Conservation (phyloP, 92 coral and sea anemone genomes). For the Umimayanthus kanabou region DNA sequence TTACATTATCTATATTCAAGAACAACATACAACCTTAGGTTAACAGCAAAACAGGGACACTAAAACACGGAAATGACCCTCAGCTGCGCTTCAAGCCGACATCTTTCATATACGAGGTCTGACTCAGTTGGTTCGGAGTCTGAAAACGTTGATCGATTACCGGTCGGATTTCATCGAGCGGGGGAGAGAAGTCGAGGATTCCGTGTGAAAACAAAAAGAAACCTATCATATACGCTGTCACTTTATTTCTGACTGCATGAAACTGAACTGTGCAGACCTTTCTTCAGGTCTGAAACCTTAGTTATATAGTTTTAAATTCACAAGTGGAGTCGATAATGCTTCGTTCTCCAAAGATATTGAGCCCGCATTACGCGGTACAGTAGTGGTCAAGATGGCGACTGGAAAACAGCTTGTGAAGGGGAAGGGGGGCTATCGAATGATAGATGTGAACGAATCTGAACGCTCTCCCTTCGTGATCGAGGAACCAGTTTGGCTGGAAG, state of each 20-base stretch:
- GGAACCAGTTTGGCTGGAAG: constrained; percentile 96
- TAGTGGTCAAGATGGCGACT: constrained; percentile 75
- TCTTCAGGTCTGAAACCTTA: too few species aligned
- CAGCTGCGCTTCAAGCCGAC: too few species aligned
- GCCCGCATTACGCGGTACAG: constrained; percentile 41
- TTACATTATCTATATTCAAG: not conserved
- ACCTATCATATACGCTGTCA: too few species aligned
- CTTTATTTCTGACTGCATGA: too few species aligned
- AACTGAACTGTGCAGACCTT: too few species aligned
- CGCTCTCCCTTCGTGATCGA: constrained; percentile 93
- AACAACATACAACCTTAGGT: not conserved
- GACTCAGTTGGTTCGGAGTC: too few species aligned
- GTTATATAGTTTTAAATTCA: too few species aligned
- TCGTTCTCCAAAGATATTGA: constrained; percentile 5
- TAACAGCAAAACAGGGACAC: not conserved
- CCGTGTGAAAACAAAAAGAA: too few species aligned
- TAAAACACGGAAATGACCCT: not conserved
- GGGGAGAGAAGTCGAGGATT: too few species aligned
- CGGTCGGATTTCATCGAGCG: not conserved
- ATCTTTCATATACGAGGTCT: too few species aligned
- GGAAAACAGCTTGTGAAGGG: constrained; percentile 89
- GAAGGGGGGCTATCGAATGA: constrained; percentile 97
- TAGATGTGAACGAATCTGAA: constrained; percentile 77
- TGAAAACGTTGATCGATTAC: not conserved
- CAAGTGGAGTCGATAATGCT: not conserved